These are phyloP conservation scores for Hassar affinis DNA, from an alignment of 2,113 vertebrate species.

Conservation along the genomic window DNA sequence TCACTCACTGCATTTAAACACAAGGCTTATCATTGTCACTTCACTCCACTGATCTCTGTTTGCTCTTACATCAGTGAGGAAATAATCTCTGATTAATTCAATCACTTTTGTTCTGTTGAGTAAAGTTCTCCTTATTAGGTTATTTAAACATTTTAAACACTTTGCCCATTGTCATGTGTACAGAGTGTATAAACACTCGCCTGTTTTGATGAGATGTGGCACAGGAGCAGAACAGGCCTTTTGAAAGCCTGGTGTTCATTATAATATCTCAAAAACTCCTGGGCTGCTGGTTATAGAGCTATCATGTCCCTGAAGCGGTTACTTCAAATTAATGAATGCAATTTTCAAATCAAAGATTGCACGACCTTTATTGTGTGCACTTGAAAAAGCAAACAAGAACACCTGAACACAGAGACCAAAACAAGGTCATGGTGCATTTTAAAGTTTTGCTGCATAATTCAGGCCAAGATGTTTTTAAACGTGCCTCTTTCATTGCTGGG, in stretches of 20 bases:
- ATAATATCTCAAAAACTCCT: neutral
- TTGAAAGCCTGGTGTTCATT: neutral
- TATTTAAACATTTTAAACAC: slow-evolving; percentile 16
- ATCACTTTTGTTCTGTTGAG: slow-evolving; percentile 23
- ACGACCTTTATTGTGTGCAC: neutral
- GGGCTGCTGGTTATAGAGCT: neutral
- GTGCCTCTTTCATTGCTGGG: neutral
- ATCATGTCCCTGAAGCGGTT: neutral
- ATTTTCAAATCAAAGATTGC: slow-evolving; percentile 1
- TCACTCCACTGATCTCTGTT: slow-evolving; percentile 14
- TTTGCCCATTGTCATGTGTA: neutral
- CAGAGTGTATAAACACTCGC: too few species aligned
- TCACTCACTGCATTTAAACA: slow-evolving; percentile 4
- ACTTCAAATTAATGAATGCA: neutral
- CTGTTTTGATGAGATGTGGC: neutral
- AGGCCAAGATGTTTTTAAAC: neutral
- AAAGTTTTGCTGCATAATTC: neutral
- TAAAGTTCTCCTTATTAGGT: slow-evolving; percentile 18
- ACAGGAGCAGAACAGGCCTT: neutral
- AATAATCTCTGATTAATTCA: slow-evolving; percentile 27
- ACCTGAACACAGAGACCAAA: neutral
- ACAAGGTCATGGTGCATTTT: neutral
- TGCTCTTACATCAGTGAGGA: slow-evolving; percentile 13
- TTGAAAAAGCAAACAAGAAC: neutral
- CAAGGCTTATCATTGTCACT: slow-evolving; percentile 11